Percentiles rank a stretch among this genome's conserved stretches.
phyloP scores from a whole-genome alignment of 1,140 invertebrate species.

The Bombyx mori region ASM3026992v2 NC_085119.1:8360001-8360500 shows the following conservation, averaged over 20 bases:
- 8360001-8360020: too few species aligned
- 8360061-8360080: too few species aligned
- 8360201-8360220: conserved; percentile 51
- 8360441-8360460: conserved; percentile 35
- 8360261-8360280: conserved; percentile 57
- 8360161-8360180: conserved; percentile 9
- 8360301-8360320: conserved; percentile 68
- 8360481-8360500: conserved; percentile 66
- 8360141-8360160: background rate
- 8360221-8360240: conserved; percentile 41
- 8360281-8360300: conserved; percentile 63
- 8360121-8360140: background rate
- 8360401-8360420: conserved; percentile 19
- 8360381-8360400: conserved; percentile 45
- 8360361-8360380: conserved; percentile 38
- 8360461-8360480: conserved; percentile 50
- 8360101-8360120: background rate
- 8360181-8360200: conserved; percentile 63
- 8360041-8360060: too few species aligned
- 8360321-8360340: conserved; percentile 69
- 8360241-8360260: conserved; percentile 41
- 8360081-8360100: background rate
- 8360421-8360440: conserved; percentile 29
- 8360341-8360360: conserved; percentile 56
- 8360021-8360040: too few species aligned